Evolutionary conservation across 2,797 vertebrate species (phyloP).

Genomic region (Eospalax fontanierii): DNA sequence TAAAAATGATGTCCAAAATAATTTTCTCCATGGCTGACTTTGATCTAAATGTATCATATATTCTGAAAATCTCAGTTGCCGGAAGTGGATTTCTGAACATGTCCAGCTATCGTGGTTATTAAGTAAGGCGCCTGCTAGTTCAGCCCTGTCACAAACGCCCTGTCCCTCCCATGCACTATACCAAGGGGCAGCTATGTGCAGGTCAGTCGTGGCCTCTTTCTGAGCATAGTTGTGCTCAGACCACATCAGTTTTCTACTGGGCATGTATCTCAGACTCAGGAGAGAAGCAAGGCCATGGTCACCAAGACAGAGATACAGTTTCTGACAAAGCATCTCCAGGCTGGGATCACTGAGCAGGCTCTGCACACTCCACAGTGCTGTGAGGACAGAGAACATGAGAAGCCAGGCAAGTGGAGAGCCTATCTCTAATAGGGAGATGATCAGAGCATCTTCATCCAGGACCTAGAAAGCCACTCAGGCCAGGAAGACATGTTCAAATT

Average conservation of each 20-base stretch:
- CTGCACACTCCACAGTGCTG: fast-evolving
- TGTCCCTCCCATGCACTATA: fast-evolving
- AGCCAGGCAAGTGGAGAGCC: not conserved
- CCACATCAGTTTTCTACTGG: not conserved
- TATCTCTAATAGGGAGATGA: too few relatives aligned
- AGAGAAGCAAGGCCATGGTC: not conserved
- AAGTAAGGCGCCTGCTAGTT: not conserved
- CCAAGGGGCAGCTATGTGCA: not conserved
- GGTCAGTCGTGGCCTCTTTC: fast-evolving
- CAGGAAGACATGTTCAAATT: fast-evolving
- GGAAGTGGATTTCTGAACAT: too few relatives aligned
- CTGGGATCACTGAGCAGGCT: not conserved
- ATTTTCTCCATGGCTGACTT: not conserved
- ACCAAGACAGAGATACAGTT: fast-evolving
- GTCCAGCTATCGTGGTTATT: not conserved
- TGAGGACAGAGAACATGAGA: fast-evolving
- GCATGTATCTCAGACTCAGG: fast-evolving
- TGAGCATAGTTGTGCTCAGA: too few relatives aligned
- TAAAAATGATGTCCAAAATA: not conserved
- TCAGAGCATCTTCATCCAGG: not conserved
- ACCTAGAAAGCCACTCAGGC: not conserved
- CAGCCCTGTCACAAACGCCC: fast-evolving
- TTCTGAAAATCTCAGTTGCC: too few relatives aligned
- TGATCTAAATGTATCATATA: fast-evolving
- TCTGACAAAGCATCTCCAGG: not conserved